These are phyloP conservation scores for Drosophila leontia DNA, from an alignment of 1,140 invertebrate species.

Conservation along the genomic window DNA sequence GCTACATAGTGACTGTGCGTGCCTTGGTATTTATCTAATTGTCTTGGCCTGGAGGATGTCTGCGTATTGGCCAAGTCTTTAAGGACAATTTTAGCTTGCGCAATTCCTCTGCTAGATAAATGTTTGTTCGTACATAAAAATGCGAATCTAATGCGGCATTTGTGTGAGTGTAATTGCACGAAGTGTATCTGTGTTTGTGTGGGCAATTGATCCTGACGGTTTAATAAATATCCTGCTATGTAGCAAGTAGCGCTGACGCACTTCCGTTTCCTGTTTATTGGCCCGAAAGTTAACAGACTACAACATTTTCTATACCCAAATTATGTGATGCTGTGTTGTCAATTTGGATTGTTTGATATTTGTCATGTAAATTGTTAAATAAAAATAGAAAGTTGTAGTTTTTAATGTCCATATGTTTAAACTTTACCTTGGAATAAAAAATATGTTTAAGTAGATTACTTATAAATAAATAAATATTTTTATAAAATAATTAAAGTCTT, in stretches of 20 bases:
- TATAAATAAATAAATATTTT: too few relatives aligned
- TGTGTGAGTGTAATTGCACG: constrained; percentile 68
- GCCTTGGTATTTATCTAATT: constrained; percentile 81
- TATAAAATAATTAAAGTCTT: too few relatives aligned
- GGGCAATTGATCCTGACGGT: constrained; percentile 62
- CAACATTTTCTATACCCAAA: constrained; percentile 41
- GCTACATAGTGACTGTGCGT: constrained; percentile 52
- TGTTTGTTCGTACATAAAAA: constrained; percentile 63
- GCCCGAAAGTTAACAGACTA: constrained; percentile 20
- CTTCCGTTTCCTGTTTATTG: constrained; percentile 74
- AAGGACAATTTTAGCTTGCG: constrained; percentile 64
- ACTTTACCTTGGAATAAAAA: background rate
- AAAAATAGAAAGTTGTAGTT: background rate
- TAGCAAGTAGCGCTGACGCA: constrained; percentile 54
- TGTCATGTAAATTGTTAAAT: background rate
- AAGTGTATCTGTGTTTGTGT: constrained; percentile 11
- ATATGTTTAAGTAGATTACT: background rate
- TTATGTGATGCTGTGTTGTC: constrained; percentile 19
- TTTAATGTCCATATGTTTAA: background rate
- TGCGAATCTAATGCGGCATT: constrained; percentile 71
- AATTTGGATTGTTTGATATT: constrained; percentile 4
- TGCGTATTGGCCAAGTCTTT: constrained; percentile 41
- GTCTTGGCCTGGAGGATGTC: constrained; percentile 35
- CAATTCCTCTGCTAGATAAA: constrained; percentile 59
- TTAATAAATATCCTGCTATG: constrained; percentile 69